phyloP scores from a whole-genome alignment of 2,888 invertebrate species.

The Pharmacophagus antenor region DNA sequence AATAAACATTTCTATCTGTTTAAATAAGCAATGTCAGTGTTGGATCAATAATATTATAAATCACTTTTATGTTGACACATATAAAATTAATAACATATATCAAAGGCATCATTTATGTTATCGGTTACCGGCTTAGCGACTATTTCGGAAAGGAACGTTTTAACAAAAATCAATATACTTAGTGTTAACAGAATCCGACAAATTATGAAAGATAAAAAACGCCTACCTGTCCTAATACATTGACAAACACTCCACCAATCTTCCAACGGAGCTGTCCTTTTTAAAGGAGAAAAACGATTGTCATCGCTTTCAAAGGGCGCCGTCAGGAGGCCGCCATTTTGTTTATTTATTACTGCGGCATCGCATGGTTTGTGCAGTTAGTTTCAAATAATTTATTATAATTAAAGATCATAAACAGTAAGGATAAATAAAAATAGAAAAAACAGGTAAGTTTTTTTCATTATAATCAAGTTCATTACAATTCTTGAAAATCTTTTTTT shows the following conservation, averaged over 20 bases:
- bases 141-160: background rate
- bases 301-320: conserved; percentile 16
- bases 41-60: no score
- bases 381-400: conserved; percentile 1
- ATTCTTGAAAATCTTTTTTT: background rate
- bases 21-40: no score
- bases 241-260: conserved; percentile 20
- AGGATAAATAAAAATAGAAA: background rate
- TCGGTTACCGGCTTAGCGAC: background rate
- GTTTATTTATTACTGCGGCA: conserved; percentile 1
- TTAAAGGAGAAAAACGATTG: conserved; percentile 1
- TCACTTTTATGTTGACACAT: background rate
- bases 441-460: background rate
- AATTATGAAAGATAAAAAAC: conserved; percentile 24
- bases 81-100: background rate
- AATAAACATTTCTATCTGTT: no score
- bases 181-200: conserved; percentile 15
- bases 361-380: background rate
- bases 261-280: background rate
- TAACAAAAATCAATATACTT: conserved; percentile 14
- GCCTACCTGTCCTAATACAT: conserved; percentile 24
- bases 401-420: background rate
- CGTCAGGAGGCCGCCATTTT: conserved; percentile 6
- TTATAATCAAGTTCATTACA: background rate
- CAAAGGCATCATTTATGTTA: no score